Conservation (phyloP, 1,140 invertebrate species). For the Calliopsis andreniformis region DNA sequence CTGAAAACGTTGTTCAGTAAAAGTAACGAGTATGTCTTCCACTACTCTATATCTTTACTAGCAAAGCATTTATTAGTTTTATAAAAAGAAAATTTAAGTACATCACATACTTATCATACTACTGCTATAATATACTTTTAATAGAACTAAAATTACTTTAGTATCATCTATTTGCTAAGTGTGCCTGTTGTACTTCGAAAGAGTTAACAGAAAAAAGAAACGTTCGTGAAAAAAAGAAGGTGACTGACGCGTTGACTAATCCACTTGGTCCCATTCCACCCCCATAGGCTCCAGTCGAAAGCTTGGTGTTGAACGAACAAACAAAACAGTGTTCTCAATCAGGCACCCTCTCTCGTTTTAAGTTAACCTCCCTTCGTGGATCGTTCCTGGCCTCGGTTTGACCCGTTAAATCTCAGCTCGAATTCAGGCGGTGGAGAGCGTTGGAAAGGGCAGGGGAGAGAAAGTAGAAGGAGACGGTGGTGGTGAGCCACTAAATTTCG, state of each 20-base stretch:
- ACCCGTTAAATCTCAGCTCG: slow-evolving; percentile 78
- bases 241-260: slow-evolving; percentile 26
- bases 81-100: too few species aligned
- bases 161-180: too few species aligned
- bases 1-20: too few species aligned
- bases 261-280: slow-evolving; percentile 24
- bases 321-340: slow-evolving; percentile 80
- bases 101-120: too few species aligned
- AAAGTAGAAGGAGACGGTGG: slow-evolving; percentile 42
- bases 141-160: too few species aligned
- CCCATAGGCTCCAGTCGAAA: slow-evolving; percentile 66
- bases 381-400: slow-evolving; percentile 67
- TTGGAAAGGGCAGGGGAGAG: slow-evolving; percentile 35
- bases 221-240: too few species aligned
- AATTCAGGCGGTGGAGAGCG: slow-evolving; percentile 69
- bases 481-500: slow-evolving; percentile 52
- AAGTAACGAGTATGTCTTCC: too few species aligned
- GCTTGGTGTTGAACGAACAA: slow-evolving; percentile 66
- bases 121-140: too few species aligned
- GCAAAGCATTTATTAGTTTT: too few species aligned
- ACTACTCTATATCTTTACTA: too few species aligned
- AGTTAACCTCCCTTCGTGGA: slow-evolving; percentile 51
- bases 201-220: too few species aligned
- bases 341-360: slow-evolving; percentile 71
- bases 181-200: too few species aligned